These are phyloP conservation scores for Huso huso DNA, from an alignment of 2,797 vertebrate species.

Conservation along the genomic window DNA sequence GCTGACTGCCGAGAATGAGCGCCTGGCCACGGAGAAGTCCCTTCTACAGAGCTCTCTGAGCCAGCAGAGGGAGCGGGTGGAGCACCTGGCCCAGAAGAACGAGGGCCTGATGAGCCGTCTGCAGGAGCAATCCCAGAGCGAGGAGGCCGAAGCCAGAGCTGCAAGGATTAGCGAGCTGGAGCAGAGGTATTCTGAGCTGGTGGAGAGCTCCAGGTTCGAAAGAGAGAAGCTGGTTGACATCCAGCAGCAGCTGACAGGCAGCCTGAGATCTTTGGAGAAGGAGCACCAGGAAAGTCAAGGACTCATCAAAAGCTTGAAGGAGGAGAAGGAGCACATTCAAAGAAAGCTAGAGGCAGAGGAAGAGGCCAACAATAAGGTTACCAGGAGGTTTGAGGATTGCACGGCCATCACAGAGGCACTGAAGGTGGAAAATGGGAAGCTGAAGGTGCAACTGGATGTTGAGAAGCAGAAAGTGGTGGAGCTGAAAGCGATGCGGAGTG, in stretches of 20 bases:
- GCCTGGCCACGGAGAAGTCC: slow-evolving; percentile 78
- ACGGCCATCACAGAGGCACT: slow-evolving; percentile 57
- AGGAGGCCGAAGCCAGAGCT: slow-evolving; percentile 57
- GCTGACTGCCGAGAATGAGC: slow-evolving; percentile 87
- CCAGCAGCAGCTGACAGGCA: slow-evolving; percentile 88
- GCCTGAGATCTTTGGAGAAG: slow-evolving; percentile 75
- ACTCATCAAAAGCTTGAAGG: slow-evolving; percentile 56
- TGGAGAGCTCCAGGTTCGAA: slow-evolving; percentile 83
- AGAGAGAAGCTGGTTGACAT: slow-evolving; percentile 89
- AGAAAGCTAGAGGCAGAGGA: slow-evolving; percentile 62
- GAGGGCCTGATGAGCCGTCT: slow-evolving; percentile 69
- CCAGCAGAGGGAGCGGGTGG: slow-evolving; percentile 79
- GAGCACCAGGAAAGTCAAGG: slow-evolving; percentile 78
- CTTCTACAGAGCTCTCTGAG: slow-evolving; percentile 81
- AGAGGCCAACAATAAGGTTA: slow-evolving; percentile 40
- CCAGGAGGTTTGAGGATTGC: slow-evolving; percentile 63
- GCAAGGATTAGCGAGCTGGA: slow-evolving; percentile 72
- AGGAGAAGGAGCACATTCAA: slow-evolving; percentile 68
- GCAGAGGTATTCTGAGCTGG: slow-evolving; percentile 74
- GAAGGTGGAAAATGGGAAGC: slow-evolving; percentile 69
- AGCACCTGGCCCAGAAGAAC: slow-evolving; percentile 82
- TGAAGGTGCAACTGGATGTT: slow-evolving; percentile 75
- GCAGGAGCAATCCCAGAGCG: slow-evolving; percentile 69
- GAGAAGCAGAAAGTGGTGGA: slow-evolving; percentile 75
- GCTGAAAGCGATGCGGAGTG: slow-evolving; percentile 58